Base-by-base conservation (phyloP, 2,797 vertebrate genomes). In the Eospalax fontanierii region DNA sequence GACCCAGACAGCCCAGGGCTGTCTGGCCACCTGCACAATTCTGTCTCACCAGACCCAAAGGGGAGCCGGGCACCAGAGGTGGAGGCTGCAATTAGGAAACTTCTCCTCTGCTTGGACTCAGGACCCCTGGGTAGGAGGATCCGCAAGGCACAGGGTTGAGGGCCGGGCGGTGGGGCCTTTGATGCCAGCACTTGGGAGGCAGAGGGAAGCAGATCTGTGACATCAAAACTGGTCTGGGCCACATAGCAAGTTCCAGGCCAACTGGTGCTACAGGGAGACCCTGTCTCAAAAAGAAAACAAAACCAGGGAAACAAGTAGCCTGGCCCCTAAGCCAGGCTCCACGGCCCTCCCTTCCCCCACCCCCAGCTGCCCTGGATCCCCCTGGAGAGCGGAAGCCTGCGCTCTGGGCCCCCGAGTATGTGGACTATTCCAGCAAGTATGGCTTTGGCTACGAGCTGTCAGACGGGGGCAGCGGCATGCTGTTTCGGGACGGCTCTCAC, bases 381-480 rank as follows among this genome's bases (percentile, higher is more conserved):
- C 81, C 15, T 0, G 89, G 74, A 80, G 85, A 82, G 86, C 74
- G 30, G 30, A 21, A 0, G 16, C 70, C 92, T 0, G 0, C 90
- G 14, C 90, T 92, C 57, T 96, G 97, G 96, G 97, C 88, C 40
- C 93, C 96, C 43, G 92, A 91, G 82, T 98, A 96, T 96, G 96
- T 97, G 43, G 97, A 97, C 18, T 95, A 96, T n/a, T 98, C 95
- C 80, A 95, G 96, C 93, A 98, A 97, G 70, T 96, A 97, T 0
- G 92, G 97, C 66, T 97, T 97, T 0, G 96, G 96, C 90, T 97
- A 98, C 86, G 96, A 93, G 85, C 96, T 97, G 14, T 96, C 90
- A 0, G 92, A 96, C 0, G 79, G 97, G 35, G 82, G 95, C n/a
- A 96, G 95, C 0, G 97, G 94, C 0, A 95, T 97, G 43, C 89